These are phyloP conservation scores for Eleutherodactylus coqui DNA, from an alignment of 2,797 vertebrate genomes.

Conservation along the genomic window DNA sequence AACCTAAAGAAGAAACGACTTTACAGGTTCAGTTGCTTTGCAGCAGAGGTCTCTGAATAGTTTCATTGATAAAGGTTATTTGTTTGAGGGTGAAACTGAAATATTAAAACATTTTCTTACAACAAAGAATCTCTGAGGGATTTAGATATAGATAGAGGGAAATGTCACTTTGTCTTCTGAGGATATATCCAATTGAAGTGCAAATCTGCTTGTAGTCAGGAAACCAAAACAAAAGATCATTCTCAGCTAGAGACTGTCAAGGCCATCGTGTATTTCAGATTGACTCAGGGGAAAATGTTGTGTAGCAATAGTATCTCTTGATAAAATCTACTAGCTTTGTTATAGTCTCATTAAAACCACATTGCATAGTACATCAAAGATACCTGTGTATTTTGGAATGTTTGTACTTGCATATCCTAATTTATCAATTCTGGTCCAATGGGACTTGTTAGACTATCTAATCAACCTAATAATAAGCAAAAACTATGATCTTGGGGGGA, in stretches of 20 bases:
- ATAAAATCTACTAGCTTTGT: neutral
- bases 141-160: slow-evolving; percentile 44
- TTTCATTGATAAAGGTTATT: slow-evolving; percentile 55
- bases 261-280: slow-evolving; percentile 13
- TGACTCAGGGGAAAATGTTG: neutral
- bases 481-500: neutral
- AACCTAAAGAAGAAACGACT: neutral
- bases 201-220: slow-evolving; percentile 56
- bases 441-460: neutral
- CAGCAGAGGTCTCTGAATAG: slow-evolving; percentile 21
- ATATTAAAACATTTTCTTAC: slow-evolving; percentile 51
- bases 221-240: slow-evolving; percentile 45
- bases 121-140: slow-evolving; percentile 45
- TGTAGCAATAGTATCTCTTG: neutral
- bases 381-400: neutral
- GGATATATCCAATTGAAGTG: slow-evolving; percentile 53
- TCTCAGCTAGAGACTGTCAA: slow-evolving; percentile 10
- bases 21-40: neutral
- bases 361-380: neutral
- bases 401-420: neutral
- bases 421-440: neutral
- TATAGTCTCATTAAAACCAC: neutral
- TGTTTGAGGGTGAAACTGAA: slow-evolving; percentile 48
- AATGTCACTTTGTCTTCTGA: slow-evolving; percentile 61
- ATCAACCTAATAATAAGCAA: neutral